Evolutionary conservation across 2,797 vertebrate genomes (phyloP).

Genomic region (Sebastes steindachneri): DNA sequence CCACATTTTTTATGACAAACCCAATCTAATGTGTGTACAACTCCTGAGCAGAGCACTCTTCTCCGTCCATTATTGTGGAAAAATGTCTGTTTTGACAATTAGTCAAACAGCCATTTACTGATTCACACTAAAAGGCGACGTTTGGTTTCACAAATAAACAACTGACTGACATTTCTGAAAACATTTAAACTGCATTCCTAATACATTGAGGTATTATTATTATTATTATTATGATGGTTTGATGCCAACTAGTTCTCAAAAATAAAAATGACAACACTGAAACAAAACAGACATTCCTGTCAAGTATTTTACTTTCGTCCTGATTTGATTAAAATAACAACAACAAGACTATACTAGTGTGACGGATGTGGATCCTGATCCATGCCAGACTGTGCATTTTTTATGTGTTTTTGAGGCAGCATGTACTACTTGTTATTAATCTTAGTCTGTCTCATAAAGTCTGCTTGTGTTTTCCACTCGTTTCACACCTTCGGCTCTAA

Average conservation of each 20-base stretch:
- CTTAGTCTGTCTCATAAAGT: not conserved
- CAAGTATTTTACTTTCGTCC: not conserved
- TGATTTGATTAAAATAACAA: constrained; percentile 9
- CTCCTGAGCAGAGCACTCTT: constrained; percentile 11
- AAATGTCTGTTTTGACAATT: constrained; percentile 14
- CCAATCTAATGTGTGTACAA: constrained; percentile 19
- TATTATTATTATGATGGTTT: not conserved
- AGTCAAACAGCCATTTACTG: not conserved
- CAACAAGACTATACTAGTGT: not conserved
- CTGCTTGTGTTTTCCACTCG: not conserved
- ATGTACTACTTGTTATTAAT: not conserved
- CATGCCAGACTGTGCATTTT: not conserved
- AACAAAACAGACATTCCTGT: not conserved
- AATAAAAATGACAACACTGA: not conserved
- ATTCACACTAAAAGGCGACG: not conserved
- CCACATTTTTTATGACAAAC: constrained; percentile 27
- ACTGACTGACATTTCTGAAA: not conserved
- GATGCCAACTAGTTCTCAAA: not conserved
- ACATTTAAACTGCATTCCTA: not conserved
- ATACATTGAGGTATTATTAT: not conserved
- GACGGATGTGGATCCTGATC: not conserved
- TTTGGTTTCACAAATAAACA: constrained; percentile 1
- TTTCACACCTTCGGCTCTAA: not conserved
- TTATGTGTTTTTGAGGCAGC: not conserved
- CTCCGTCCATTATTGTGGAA: constrained; percentile 12